phyloP scores from a whole-genome alignment of 2,888 invertebrate species.

The Sarcophaga subvicina region DNA sequence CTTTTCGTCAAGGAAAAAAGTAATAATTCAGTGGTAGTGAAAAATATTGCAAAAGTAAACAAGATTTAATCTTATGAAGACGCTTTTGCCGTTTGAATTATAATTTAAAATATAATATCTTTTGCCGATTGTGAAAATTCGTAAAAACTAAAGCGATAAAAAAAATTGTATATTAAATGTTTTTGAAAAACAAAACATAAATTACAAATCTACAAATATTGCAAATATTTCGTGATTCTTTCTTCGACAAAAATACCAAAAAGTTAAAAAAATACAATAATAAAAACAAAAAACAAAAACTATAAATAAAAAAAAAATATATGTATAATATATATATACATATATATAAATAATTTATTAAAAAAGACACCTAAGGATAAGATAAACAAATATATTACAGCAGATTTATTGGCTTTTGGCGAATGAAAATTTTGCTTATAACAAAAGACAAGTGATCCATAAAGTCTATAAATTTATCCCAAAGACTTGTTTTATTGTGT shows the following conservation, averaged over 20 bases:
- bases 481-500: conserved; percentile 43
- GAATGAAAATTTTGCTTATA: conserved; percentile 23
- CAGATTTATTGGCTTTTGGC: conserved; percentile 54
- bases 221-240: conserved; percentile 62
- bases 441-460: conserved; percentile 19
- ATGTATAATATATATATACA: conserved; percentile 52
- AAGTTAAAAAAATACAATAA: conserved; percentile 58
- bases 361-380: conserved; percentile 51
- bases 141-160: conserved; percentile 6
- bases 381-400: conserved; percentile 43
- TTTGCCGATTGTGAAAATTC: conserved; percentile 36
- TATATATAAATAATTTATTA: conserved; percentile 45
- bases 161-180: conserved; percentile 45
- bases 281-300: conserved; percentile 36
- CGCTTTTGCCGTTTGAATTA: conserved; percentile 32
- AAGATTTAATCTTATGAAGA: conserved; percentile 36
- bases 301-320: conserved; percentile 63
- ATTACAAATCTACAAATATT: conserved; percentile 60
- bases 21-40: conserved; percentile 26
- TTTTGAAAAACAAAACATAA: conserved; percentile 62
- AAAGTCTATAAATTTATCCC: conserved; percentile 12
- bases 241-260: conserved; percentile 26
- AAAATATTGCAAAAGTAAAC: conserved; percentile 8
- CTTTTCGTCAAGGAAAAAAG: conserved; percentile 44
- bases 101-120: conserved; percentile 18